Evolutionary conservation across 1,140 invertebrate genomes (phyloP).

Genomic region (Bombus soroeensis): DNA sequence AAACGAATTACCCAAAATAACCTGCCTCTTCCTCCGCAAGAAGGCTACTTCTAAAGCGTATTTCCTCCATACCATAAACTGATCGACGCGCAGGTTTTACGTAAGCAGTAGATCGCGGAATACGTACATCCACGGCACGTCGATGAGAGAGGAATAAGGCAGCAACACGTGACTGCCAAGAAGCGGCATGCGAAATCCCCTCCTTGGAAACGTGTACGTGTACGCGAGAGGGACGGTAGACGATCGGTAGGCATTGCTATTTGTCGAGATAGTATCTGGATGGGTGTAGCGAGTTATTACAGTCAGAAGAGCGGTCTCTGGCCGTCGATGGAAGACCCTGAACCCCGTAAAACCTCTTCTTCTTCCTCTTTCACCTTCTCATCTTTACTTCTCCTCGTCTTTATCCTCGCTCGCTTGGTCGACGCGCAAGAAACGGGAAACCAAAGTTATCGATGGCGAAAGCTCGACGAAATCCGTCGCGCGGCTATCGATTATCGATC

Average conservation of each 20-base stretch:
- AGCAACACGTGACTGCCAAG: conserved; percentile 37
- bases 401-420: background rate
- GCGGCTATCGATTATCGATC: conserved; percentile 47
- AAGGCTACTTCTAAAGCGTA: background rate
- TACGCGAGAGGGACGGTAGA: conserved; percentile 52
- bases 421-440: conserved; percentile 49
- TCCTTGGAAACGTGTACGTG: conserved; percentile 9
- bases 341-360: conserved; percentile 35
- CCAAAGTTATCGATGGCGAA: conserved; percentile 33
- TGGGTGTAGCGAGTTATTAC: conserved; percentile 71
- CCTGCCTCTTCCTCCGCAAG: background rate
- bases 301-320: conserved; percentile 51
- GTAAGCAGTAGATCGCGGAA: conserved; percentile 13
- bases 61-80: background rate
- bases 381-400: background rate
- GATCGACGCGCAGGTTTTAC: conserved; percentile 32
- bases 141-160: conserved; percentile 51
- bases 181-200: conserved; percentile 53
- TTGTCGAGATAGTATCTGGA: conserved; percentile 72
- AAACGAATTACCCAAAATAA: background rate
- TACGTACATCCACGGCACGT: conserved; percentile 37
- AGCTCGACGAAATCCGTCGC: conserved; percentile 44
- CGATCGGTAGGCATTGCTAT: conserved; percentile 70
- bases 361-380: background rate
- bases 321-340: conserved; percentile 55